Base-by-base conservation (phyloP, 2,888 invertebrate species). In the Hypsopygia costalis region DNA sequence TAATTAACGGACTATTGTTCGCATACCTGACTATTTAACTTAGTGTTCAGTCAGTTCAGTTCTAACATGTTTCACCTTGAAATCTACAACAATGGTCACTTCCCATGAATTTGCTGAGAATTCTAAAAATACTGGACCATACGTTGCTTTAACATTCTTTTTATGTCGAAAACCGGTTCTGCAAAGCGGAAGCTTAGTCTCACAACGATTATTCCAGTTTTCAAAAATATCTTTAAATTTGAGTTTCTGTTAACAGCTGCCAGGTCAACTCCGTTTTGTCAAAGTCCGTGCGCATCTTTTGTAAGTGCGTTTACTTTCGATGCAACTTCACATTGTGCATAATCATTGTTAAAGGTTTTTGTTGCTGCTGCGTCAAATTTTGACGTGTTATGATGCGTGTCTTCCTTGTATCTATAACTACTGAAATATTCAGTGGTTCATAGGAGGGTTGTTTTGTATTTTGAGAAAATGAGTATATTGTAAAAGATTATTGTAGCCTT, bases 151-250 rank as follows among this genome's bases (percentile, higher is more conserved):
- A 16, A 16, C 16, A 16, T 4, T 16, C 46, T 57, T 53, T 50
- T 25, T 59, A 51, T 51, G 51, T 46, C 29, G 39, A 51, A 55
- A 74, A 83, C 83, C 73, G 71, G 83, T 82, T 71, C 44, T 58
- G 60, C 63, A 65, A 81, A 63, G 51, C 81, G 85, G 85, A 86
- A 85, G 78, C 56, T 55, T 43, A 58, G 59, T 76, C 79, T 55
- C 72, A 75, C 76, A 67, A 50, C 58, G 68, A 64, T 63, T 70
- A 74, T 73, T 81, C 73, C 73, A 68, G 74, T 76, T 81, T 81
- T 75, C 64, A 52, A 69, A 65, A 72, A 77, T 60, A 56, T 52
- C 42, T 41, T 43, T 37, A 42, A 47, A 46, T 50, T 40, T 46
- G 41, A 41, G 34, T 47, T 53, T 51, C 47, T 41, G 35, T 11